A percentile compares a stretch with the other conserved stretches of the same genome.
phyloP scores from a whole-genome alignment of 2,888 invertebrate genomes.

The Megastigmus dorsalis region DNA sequence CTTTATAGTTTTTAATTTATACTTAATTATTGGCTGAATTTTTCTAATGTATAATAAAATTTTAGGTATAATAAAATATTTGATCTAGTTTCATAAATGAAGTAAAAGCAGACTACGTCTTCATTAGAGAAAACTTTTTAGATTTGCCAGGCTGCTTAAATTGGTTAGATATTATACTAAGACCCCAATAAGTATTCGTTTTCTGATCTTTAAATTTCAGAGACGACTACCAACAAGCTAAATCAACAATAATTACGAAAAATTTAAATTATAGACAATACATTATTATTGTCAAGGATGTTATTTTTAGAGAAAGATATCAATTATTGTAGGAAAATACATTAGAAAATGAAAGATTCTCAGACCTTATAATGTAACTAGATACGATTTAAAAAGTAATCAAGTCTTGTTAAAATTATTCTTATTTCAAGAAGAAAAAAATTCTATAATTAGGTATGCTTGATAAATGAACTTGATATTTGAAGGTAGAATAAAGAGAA shows the following conservation, averaged over 20 bases:
- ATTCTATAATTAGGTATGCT: background rate
- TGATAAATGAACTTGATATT: background rate
- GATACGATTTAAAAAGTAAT: background rate
- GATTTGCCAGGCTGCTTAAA: background rate
- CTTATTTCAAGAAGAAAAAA: background rate
- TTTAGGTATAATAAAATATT: too few species aligned
- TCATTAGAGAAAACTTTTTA: background rate
- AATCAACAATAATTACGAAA: slow-evolving; percentile 9
- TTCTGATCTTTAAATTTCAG: slow-evolving; percentile 47
- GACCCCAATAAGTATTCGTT: background rate
- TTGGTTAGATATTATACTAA: background rate
- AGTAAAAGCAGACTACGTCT: too few species aligned
- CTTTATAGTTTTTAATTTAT: background rate
- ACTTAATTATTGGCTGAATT: too few species aligned
- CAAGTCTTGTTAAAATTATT: background rate
- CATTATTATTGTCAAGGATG: background rate
- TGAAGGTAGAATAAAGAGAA: too few species aligned
- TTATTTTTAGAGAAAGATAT: background rate
- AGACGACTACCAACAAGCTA: slow-evolving; percentile 37
- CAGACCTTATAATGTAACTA: background rate
- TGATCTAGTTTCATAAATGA: too few species aligned
- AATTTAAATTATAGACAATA: slow-evolving; percentile 22
- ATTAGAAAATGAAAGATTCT: slow-evolving; percentile 47
- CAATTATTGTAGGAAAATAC: too few species aligned
- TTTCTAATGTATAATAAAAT: background rate